Percentiles rank a stretch among this genome's conserved stretches.
These are phyloP conservation scores for Echeneis naucrates DNA, from an alignment of 2,797 vertebrate genomes.

Conservation along the genomic window DNA sequence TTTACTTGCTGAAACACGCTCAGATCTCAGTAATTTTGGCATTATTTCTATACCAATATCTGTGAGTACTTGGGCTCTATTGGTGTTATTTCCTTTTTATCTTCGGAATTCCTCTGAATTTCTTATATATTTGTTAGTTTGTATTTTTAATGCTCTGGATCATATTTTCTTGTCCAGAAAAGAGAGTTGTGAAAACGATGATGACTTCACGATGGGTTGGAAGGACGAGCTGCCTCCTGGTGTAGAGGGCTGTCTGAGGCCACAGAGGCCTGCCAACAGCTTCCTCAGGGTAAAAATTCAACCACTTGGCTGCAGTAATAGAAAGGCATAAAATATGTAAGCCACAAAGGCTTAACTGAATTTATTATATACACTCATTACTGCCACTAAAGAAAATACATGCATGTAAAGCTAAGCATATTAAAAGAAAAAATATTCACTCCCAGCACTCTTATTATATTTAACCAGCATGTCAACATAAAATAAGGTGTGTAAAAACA, in stretches of 20 bases:
- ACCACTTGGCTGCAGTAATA: background rate
- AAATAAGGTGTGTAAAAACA: no score
- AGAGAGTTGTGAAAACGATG: constrained; percentile 90
- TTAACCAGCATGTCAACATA: no score
- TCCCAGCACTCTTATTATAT: no score
- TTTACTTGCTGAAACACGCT: background rate
- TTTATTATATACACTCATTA: background rate
- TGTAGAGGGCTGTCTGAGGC: constrained; percentile 86
- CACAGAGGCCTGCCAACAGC: constrained; percentile 84
- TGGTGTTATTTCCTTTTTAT: background rate
- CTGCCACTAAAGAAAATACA: background rate
- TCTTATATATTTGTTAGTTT: background rate
- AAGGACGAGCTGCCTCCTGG: constrained; percentile 77
- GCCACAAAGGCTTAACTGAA: no score
- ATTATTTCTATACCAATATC: background rate
- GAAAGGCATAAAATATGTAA: background rate
- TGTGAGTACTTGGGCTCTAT: background rate
- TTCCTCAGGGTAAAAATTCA: constrained; percentile 87
- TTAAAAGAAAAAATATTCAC: no score
- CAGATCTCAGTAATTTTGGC: background rate
- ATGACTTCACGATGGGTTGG: constrained; percentile 85
- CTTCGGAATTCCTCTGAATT: accelerated
- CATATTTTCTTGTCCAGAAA: constrained; percentile 75
- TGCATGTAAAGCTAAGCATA: background rate
- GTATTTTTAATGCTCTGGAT: background rate